Percentiles rank a stretch among this genome's conserved stretches.
These are phyloP conservation scores for Egretta garzetta DNA, from an alignment of 2,113 vertebrate species.

Conservation along the genomic window DNA sequence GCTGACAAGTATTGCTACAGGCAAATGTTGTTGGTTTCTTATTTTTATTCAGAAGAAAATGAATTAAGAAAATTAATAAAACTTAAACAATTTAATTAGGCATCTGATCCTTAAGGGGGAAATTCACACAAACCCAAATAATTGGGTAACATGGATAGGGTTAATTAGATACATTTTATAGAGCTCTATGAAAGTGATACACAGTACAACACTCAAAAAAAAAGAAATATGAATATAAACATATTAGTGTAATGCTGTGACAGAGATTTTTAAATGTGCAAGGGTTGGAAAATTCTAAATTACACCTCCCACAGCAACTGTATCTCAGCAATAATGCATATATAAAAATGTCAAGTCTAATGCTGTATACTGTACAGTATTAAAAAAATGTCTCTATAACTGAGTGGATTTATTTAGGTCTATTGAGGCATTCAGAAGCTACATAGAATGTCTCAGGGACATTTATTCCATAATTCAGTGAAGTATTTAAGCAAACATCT, in stretches of 20 bases:
- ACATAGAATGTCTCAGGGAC: neutral
- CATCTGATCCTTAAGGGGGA: neutral
- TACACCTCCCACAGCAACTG: neutral
- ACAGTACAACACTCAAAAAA: neutral
- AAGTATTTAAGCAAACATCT: neutral
- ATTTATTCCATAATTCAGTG: neutral
- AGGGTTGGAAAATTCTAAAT: slow-evolving; percentile 8
- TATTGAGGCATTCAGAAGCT: neutral
- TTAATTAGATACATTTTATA: neutral
- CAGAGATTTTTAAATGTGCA: slow-evolving; percentile 9
- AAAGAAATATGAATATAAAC: neutral
- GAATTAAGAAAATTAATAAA: neutral
- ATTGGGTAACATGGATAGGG: neutral
- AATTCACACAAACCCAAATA: neutral
- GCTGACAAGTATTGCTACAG: neutral
- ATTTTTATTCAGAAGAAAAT: neutral
- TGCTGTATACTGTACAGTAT: neutral
- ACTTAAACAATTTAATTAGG: neutral
- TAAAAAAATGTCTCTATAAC: neutral
- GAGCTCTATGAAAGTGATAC: neutral
- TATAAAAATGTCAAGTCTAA: neutral
- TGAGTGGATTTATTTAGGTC: neutral
- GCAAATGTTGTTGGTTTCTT: neutral
- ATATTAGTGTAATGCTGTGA: neutral
- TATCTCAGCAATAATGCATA: neutral